Percentiles rank a stretch among this genome's conserved stretches.
Conservation (phyloP, 2,888 invertebrate genomes). For the Amblyjoppa fuscipennis region DNA sequence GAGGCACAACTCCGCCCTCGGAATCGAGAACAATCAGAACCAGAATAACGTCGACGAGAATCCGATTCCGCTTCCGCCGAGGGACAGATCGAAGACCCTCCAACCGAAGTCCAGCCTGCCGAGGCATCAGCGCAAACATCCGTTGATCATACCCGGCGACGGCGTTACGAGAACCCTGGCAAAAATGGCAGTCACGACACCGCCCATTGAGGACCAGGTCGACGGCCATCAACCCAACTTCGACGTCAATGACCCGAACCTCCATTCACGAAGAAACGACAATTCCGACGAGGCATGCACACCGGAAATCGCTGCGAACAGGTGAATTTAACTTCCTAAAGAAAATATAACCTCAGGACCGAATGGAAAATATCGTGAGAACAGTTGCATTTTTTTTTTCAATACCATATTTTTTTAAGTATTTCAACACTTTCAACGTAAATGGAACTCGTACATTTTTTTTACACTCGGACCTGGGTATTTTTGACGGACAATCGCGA, state of each 20-base stretch:
- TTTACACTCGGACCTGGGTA: too few species aligned
- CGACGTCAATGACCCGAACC: slow-evolving; percentile 62
- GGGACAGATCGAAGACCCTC: slow-evolving; percentile 89
- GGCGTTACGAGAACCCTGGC: slow-evolving; percentile 88
- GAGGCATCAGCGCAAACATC: slow-evolving; percentile 93
- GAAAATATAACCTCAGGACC: neutral
- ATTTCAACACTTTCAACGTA: too few species aligned
- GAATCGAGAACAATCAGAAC: slow-evolving; percentile 78
- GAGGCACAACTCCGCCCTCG: slow-evolving; percentile 79
- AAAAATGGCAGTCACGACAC: slow-evolving; percentile 86
- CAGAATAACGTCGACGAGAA: slow-evolving; percentile 85
- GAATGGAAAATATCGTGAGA: neutral
- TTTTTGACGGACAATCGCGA: too few species aligned
- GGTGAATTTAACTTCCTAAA: slow-evolving; percentile 70
- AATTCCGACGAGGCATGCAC: slow-evolving; percentile 71
- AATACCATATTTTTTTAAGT: too few species aligned
- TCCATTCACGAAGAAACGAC: slow-evolving; percentile 54
- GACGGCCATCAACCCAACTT: slow-evolving; percentile 75
- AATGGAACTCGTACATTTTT: too few species aligned
- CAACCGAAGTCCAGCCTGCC: slow-evolving; percentile 88
- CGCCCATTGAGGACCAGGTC: slow-evolving; percentile 82
- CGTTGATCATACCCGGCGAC: slow-evolving; percentile 91
- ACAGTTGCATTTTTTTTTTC: neutral
- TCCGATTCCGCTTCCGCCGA: slow-evolving; percentile 92
- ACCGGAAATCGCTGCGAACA: slow-evolving; percentile 76